Percentiles rank a stretch among this genome's conserved stretches.
Conservation (phyloP, 2,797 vertebrate genomes). For the Crocodylus rhombifer region DNA sequence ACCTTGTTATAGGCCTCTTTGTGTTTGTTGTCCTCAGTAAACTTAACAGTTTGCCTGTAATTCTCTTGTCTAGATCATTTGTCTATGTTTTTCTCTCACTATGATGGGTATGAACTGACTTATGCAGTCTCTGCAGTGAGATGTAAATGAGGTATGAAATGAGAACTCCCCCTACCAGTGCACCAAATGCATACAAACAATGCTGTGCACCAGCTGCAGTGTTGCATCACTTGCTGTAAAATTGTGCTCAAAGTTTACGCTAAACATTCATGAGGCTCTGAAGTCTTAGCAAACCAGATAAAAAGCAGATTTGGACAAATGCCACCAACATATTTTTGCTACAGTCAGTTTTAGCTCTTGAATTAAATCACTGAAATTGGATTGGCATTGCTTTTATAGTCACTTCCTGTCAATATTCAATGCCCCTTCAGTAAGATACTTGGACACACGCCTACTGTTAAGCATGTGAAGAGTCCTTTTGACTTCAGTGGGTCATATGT, state of each 20-base stretch:
- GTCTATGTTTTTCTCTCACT: background rate
- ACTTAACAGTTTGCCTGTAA: background rate
- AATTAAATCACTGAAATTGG: background rate
- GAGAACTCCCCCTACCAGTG: background rate
- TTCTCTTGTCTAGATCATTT: background rate
- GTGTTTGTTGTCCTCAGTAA: background rate
- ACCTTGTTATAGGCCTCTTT: background rate
- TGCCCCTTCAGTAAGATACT: too few relatives aligned
- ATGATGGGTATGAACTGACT: background rate
- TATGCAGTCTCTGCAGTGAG: background rate
- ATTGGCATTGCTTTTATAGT: background rate
- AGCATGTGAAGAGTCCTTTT: too few relatives aligned
- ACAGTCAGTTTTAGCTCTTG: background rate
- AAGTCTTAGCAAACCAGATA: background rate
- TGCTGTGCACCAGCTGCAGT: rapidly evolving
- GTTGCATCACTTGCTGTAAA: rapidly evolving
- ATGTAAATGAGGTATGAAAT: rapidly evolving
- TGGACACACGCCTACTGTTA: too few relatives aligned
- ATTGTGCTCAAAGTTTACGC: background rate
- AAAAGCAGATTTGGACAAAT: background rate
- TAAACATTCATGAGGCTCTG: background rate
- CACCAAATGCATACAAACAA: rapidly evolving
- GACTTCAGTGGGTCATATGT: background rate
- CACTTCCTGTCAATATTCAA: background rate
- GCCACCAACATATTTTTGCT: background rate